Conservation (phyloP, 2,797 vertebrate species). For the Siniperca scherzeri region DNA sequence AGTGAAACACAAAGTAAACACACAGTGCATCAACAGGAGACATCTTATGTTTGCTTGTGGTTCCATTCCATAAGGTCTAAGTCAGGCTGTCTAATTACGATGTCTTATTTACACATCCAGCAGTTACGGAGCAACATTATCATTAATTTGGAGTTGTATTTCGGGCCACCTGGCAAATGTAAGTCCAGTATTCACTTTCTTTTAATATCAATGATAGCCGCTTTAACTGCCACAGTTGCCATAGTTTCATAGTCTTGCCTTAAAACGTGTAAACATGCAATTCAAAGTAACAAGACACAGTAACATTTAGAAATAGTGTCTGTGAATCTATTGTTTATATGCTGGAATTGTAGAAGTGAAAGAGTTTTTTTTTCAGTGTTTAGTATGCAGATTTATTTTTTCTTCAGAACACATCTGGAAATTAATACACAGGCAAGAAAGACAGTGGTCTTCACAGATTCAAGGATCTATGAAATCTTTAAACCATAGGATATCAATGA, state of each 20-base stretch:
- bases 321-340: background rate
- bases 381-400: background rate
- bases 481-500: background rate
- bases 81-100: background rate
- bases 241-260: background rate
- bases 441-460: background rate
- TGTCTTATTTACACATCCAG: background rate
- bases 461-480: background rate
- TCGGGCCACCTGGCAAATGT: background rate
- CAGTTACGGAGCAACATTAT: background rate
- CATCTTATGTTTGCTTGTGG: background rate
- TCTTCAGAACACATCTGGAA: background rate
- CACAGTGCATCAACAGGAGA: background rate
- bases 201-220: background rate
- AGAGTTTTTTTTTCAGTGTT: background rate
- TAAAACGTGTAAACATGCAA: background rate
- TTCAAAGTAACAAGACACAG: background rate
- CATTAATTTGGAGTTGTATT: background rate
- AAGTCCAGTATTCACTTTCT: background rate
- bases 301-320: background rate
- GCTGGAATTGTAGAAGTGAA: background rate
- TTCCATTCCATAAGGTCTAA: background rate
- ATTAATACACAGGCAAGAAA: background rate
- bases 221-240: background rate
- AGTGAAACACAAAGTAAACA: background rate